A percentile compares a stretch with the other conserved stretches of the same genome.
These are phyloP conservation scores for Chelonia mydas DNA, from an alignment of 2,797 vertebrate species.

Conservation along the genomic window DNA sequence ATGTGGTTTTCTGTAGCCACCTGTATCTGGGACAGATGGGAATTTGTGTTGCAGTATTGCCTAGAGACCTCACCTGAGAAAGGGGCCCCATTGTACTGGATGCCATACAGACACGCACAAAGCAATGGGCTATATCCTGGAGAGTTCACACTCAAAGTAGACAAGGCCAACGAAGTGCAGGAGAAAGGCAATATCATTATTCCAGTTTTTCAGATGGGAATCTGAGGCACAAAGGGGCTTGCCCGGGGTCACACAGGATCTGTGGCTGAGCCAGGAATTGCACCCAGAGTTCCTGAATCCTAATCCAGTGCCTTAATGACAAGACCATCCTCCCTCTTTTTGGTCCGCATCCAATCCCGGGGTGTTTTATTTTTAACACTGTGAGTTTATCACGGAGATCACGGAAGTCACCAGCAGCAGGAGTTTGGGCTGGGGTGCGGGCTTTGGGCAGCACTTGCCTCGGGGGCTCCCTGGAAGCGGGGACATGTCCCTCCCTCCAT, in stretches of 20 bases:
- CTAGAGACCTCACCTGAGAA: background rate
- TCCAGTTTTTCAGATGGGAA: background rate
- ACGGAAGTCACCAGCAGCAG: no score
- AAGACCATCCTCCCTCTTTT: background rate
- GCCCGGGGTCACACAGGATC: accelerated
- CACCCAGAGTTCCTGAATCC: background rate
- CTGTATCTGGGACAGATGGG: background rate
- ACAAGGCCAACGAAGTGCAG: accelerated
- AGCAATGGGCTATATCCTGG: background rate
- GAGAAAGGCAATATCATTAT: background rate
- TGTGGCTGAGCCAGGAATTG: accelerated
- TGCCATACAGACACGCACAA: background rate
- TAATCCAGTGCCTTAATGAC: background rate
- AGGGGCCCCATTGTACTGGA: background rate
- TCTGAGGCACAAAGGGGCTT: accelerated
- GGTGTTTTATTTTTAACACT: background rate
- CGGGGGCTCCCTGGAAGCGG: no score
- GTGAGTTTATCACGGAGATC: no score
- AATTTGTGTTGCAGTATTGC: background rate
- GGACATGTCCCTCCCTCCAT: no score
- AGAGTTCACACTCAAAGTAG: accelerated
- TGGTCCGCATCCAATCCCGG: background rate
- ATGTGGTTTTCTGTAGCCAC: background rate
- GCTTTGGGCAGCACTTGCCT: no score
- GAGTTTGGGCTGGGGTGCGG: no score